These are phyloP conservation scores for Tachysurus vachellii DNA, from an alignment of 2,113 vertebrate species.

Conservation along the genomic window DNA sequence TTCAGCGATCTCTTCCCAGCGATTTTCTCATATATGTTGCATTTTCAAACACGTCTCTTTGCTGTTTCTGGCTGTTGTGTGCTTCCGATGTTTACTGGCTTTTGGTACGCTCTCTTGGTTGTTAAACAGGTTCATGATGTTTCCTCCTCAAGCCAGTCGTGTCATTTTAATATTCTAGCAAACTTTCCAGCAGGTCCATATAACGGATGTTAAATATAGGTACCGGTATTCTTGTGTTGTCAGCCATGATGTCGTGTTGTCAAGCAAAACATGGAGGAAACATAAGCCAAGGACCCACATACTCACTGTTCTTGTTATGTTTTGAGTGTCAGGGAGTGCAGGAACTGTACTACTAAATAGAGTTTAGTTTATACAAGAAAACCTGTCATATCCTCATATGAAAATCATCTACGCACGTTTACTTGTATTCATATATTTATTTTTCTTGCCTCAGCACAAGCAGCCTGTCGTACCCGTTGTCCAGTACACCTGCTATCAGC, in stretches of 20 bases:
- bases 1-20: background rate
- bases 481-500: constrained; percentile 80
- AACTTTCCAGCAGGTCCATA: background rate
- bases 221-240: background rate
- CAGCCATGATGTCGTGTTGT: background rate
- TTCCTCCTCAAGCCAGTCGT: background rate
- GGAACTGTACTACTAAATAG: background rate
- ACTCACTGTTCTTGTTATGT: too few species aligned
- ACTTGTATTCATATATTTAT: background rate
- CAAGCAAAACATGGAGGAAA: background rate
- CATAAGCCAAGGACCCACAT: too few species aligned
- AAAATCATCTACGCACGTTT: background rate
- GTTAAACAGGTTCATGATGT: background rate
- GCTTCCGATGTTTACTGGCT: background rate
- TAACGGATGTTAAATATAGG: background rate
- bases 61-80: background rate
- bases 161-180: background rate
- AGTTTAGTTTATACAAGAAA: background rate
- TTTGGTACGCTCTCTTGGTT: background rate
- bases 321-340: too few species aligned
- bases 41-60: background rate
- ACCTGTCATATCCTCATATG: too few species aligned
- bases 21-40: background rate
- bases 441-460: constrained; percentile 62
- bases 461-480: constrained; percentile 74